These are phyloP conservation scores for Basileuterus tristriatus DNA, from an alignment of 2,797 vertebrate genomes.

Conservation along the genomic window DNA sequence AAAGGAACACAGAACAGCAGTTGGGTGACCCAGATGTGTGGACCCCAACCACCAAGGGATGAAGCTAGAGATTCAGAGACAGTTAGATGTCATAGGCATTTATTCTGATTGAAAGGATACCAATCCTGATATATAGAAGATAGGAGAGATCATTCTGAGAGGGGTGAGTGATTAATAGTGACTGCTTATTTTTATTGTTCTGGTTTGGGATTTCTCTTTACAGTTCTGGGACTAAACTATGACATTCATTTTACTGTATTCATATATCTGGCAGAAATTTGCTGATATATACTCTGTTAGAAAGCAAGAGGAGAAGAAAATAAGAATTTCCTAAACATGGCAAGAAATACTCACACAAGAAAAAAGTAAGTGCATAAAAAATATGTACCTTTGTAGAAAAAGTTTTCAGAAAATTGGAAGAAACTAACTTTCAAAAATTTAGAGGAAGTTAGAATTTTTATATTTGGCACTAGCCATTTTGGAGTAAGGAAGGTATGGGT, in stretches of 20 bases:
- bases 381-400: background rate
- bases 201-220: constrained; percentile 75
- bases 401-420: background rate
- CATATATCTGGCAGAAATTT: constrained; percentile 79
- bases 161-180: constrained; percentile 90
- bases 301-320: constrained; percentile 85
- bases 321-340: constrained; percentile 32
- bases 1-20: background rate
- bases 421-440: background rate
- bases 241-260: constrained; percentile 85
- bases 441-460: background rate
- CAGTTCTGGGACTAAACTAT: constrained; percentile 92
- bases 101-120: constrained; percentile 77
- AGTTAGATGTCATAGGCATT: constrained; percentile 15
- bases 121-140: constrained; percentile 85
- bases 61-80: background rate
- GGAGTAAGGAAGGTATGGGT: background rate
- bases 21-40: background rate
- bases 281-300: constrained; percentile 77
- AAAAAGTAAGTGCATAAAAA: background rate
- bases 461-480: background rate
- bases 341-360: constrained; percentile 6
- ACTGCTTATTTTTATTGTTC: constrained; percentile 74
- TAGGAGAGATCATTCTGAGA: constrained; percentile 89
- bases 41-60: fast-evolving